Percentiles rank a stretch among this genome's conserved stretches.
phyloP scores from a whole-genome alignment of 2,888 invertebrate genomes.

The Heliconius ismenius region DNA sequence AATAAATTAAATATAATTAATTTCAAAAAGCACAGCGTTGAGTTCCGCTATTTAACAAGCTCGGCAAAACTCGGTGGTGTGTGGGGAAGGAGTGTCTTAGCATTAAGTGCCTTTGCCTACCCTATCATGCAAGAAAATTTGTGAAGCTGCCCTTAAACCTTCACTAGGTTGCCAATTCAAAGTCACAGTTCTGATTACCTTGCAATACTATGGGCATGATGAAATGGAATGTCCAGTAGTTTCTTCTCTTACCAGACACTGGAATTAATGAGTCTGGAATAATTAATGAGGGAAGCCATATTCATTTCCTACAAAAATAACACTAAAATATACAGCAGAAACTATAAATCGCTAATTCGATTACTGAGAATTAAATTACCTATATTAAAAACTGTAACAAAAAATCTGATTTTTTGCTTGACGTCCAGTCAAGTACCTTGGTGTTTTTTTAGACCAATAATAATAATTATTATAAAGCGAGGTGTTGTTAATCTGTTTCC shows the following conservation, averaged over 20 bases:
- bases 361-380: slow-evolving; percentile 21
- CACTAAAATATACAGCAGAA: not conserved
- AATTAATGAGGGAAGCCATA: too few relatives aligned
- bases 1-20: not conserved
- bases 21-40: not conserved
- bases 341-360: slow-evolving; percentile 9
- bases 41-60: not conserved
- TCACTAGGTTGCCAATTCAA: not conserved
- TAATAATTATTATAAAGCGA: not conserved
- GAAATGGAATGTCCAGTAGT: too few relatives aligned
- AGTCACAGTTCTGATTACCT: not conserved
- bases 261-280: too few relatives aligned
- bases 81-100: not conserved
- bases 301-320: not conserved
- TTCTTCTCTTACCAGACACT: too few relatives aligned
- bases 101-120: not conserved
- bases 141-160: not conserved
- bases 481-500: slow-evolving; percentile 15
- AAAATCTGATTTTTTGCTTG: slow-evolving; percentile 6
- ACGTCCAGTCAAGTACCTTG: slow-evolving; percentile 9
- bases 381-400: slow-evolving; percentile 3
- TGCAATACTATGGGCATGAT: too few relatives aligned
- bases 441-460: slow-evolving; percentile 11
- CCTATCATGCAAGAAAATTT: not conserved
- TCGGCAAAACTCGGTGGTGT: not conserved